Evolutionary conservation across 2,888 invertebrate species (phyloP).

Genomic region (Calameuta pallipes): DNA sequence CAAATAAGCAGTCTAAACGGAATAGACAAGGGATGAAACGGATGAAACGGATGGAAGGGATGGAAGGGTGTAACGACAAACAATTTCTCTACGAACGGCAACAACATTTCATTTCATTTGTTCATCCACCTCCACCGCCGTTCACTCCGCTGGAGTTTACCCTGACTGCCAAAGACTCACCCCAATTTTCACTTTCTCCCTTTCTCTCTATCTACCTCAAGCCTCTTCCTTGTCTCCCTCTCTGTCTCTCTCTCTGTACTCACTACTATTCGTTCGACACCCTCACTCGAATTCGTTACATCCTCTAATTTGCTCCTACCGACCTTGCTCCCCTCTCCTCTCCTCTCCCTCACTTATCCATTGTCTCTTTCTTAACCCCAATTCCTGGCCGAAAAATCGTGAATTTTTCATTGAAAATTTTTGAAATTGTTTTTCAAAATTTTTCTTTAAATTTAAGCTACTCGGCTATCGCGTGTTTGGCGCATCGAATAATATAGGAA

Average conservation of each 20-base stretch:
- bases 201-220: not conserved
- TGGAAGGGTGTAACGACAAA: conserved; percentile 61
- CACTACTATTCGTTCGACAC: conserved; percentile 38
- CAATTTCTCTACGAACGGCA: conserved; percentile 53
- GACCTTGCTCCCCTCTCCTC: conserved; percentile 34
- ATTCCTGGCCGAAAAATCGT: conserved; percentile 15
- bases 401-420: not conserved
- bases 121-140: conserved; percentile 48
- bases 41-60: conserved; percentile 50
- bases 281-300: conserved; percentile 54
- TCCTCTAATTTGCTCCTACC: conserved; percentile 62
- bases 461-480: not conserved
- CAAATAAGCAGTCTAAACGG: conserved; percentile 63
- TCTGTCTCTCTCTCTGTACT: conserved; percentile 5
- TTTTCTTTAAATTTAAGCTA: not conserved
- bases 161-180: not conserved
- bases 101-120: conserved; percentile 64
- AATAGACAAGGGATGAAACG: conserved; percentile 40
- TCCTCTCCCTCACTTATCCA: conserved; percentile 24
- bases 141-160: conserved; percentile 25
- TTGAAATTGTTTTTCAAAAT: not conserved
- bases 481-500: not conserved
- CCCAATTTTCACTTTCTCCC: not conserved
- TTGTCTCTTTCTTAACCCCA: conserved; percentile 29
- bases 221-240: not conserved